A percentile compares a stretch with the other conserved stretches of the same genome.
phyloP scores from a whole-genome alignment of 2,797 vertebrate genomes.

The Myoxocephalus aenaeus region DNA sequence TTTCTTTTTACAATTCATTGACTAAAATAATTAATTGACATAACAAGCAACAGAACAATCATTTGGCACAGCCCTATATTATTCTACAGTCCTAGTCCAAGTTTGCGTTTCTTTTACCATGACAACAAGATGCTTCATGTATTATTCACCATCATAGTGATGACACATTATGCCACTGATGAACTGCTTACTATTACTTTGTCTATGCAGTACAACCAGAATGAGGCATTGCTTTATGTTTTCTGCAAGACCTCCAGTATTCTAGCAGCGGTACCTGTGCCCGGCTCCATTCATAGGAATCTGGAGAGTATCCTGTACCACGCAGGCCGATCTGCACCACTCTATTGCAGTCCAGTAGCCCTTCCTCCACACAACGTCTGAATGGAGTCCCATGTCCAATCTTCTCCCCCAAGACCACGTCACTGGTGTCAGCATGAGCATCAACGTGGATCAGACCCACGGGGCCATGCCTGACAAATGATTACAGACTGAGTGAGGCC shows the following conservation, averaged over 20 bases:
- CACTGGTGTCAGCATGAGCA: conserved; percentile 89
- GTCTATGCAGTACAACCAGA: not conserved
- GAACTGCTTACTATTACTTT: not conserved
- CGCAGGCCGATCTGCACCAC: conserved; percentile 94
- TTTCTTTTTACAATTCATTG: too few relatives aligned
- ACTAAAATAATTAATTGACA: too few relatives aligned
- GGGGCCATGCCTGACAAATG: conserved; percentile 85
- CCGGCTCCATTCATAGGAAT: conserved; percentile 86
- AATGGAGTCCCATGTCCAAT: conserved; percentile 92
- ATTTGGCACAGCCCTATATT: too few relatives aligned
- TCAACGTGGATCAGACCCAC: conserved; percentile 94
- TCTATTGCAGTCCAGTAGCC: conserved; percentile 89
- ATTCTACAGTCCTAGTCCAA: not conserved
- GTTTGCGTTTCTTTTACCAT: too few relatives aligned
- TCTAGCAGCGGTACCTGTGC: conserved; percentile 84
- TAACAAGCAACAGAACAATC: too few relatives aligned
- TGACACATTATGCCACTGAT: not conserved
- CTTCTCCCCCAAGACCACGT: conserved; percentile 88
- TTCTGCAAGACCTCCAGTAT: not conserved
- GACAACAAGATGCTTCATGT: not conserved
- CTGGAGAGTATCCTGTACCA: conserved; percentile 84
- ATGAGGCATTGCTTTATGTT: not conserved
- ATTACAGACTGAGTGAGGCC: conserved; percentile 1
- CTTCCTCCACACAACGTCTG: conserved; percentile 92
- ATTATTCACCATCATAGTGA: not conserved